Percentiles rank a stretch among this genome's conserved stretches.
Conservation (phyloP, 2,797 vertebrate genomes). For the Gymnopithys bicolor region DNA sequence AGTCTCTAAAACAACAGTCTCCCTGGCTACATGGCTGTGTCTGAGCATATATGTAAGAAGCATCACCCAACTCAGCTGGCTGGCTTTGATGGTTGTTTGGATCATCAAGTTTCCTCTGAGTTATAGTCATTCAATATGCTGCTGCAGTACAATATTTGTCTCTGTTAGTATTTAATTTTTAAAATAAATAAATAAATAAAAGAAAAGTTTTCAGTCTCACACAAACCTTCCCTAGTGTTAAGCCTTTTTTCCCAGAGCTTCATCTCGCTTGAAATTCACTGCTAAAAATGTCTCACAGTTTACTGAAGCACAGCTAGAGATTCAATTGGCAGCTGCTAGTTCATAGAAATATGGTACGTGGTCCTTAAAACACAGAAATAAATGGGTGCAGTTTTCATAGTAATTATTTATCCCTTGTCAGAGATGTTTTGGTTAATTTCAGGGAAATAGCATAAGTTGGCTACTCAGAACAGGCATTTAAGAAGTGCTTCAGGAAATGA, state of each 20-base stretch:
- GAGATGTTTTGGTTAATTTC: not conserved
- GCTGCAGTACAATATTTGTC: not conserved
- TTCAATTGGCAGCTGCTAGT: not conserved
- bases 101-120: not conserved
- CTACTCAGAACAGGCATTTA: not conserved
- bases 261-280: not conserved
- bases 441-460: not conserved
- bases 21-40: not conserved
- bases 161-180: not conserved
- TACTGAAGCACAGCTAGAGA: not conserved
- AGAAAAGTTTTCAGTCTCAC: not conserved
- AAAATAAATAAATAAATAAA: not conserved
- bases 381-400: not conserved
- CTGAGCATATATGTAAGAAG: not conserved
- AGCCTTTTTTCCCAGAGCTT: not conserved
- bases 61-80: not conserved
- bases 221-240: not conserved
- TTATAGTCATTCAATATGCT: not conserved
- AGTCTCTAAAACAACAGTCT: constrained; percentile 40
- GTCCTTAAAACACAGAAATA: not conserved
- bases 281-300: not conserved
- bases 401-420: not conserved
- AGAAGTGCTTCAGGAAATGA: constrained; percentile 28
- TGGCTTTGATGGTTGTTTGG: not conserved
- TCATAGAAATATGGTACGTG: not conserved